Evolutionary conservation across 1,140 invertebrate genomes (phyloP), one percentile per base, ranked within the genome.

Genomic region (Brachystomella parvula): DNA sequence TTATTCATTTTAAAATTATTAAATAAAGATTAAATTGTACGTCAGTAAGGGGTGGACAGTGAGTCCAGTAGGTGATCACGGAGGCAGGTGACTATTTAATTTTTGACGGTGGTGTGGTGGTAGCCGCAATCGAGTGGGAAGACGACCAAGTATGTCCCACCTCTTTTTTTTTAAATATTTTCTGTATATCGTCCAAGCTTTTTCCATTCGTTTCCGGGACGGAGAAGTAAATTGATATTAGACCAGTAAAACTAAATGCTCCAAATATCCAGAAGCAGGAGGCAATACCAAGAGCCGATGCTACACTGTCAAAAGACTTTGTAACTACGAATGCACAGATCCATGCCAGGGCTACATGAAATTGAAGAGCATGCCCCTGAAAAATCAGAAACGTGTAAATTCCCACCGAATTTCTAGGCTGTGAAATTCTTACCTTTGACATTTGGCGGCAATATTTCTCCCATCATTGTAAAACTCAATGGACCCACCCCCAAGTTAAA

Each of bases 401-500:
- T 44, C n/a, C n/a, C n/a, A 12, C n/a, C 39, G 9, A 44, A n/a
- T 44, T 44, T 44, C n/a, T 44, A 12, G 9, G 9, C n/a, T 44
- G 39, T 12, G n/a, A 53, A 33, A n/a, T n/a, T n/a, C 31, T 17
- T 6, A 0, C 87, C 86, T 75, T 90, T 88, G 1, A 90, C 84
- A 71, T 87, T 85, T 0, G 85, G 80, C 1, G 90, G 85, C 70
- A 92, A 89, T 71, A 92, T 83, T 77, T 94, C 89, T 1, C 86
- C 87, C 82, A 92, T 86, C 32, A 94, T 83, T 0, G 89, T 60
- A 15, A 15, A 60, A 26, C 58, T 60, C 9, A 60, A 19, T 3
- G 29, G 58, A 9, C 58, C 58, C 3, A 60, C 32, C 9, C 58
- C 58, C 29, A 60, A 60, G 17, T 30, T 32, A 24, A 60, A 60